phyloP scores from a whole-genome alignment of 2,797 vertebrate genomes.

The Limnodromus scolopaceus region DNA sequence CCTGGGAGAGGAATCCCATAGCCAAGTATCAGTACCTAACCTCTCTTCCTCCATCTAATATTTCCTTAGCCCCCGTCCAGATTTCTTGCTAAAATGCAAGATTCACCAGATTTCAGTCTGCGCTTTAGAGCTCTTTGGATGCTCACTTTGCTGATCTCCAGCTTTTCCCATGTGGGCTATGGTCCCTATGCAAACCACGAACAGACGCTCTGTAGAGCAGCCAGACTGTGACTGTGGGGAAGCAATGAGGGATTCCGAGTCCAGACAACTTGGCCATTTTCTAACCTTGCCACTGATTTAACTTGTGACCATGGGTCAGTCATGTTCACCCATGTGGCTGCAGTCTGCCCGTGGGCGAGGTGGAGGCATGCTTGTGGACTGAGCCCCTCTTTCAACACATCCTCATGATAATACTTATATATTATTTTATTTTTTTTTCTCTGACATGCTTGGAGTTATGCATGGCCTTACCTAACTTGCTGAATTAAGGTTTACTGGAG shows the following conservation, averaged over 20 bases:
- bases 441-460: not conserved
- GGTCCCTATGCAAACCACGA: rapidly evolving
- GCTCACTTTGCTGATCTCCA: not conserved
- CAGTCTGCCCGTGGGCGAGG: rapidly evolving
- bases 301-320: not conserved
- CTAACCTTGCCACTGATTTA: not conserved
- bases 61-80: rapidly evolving
- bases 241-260: not conserved
- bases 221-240: not conserved
- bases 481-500: not conserved
- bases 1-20: rapidly evolving
- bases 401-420: not conserved
- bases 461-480: not conserved
- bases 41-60: not conserved
- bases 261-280: not conserved
- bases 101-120: not conserved
- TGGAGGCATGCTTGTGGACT: rapidly evolving
- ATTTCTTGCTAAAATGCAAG: not conserved
- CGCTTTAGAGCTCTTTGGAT: not conserved
- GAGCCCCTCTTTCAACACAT: rapidly evolving
- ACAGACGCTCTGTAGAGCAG: not conserved
- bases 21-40: not conserved
- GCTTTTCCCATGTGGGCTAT: not conserved
- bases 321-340: rapidly evolving
- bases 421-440: not conserved